Conservation (phyloP, 2,888 invertebrate genomes). For the Deroplatys truncata region DNA sequence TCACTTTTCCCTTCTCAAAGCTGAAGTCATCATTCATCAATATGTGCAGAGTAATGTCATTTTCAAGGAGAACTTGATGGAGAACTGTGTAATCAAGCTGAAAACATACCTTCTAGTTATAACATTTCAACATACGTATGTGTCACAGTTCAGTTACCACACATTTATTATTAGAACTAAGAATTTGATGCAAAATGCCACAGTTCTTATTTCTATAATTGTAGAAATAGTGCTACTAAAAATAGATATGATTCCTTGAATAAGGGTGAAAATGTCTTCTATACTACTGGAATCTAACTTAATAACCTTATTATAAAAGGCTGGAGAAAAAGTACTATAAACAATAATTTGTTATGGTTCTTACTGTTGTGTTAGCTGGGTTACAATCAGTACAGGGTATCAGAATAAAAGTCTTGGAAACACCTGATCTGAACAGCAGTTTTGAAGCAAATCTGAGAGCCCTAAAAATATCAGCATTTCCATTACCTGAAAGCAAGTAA, state of each 20-base stretch:
- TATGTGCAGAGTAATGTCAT: constrained; percentile 75
- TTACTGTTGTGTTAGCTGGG: constrained; percentile 62
- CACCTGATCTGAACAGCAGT: constrained; percentile 76
- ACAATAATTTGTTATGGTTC: not conserved
- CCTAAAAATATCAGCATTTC: constrained; percentile 66
- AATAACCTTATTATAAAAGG: no score
- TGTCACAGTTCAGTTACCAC: not conserved
- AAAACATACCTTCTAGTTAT: constrained; percentile 32
- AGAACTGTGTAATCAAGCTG: constrained; percentile 80
- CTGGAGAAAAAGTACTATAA: no score
- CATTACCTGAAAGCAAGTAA: constrained; percentile 43
- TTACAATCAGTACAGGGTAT: constrained; percentile 76
- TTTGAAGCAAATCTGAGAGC: constrained; percentile 70
- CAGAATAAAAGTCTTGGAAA: constrained; percentile 75
- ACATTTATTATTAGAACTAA: not conserved
- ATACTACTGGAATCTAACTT: no score
- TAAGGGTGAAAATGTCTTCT: no score
- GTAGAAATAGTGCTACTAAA: no score
- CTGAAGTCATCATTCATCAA: constrained; percentile 78
- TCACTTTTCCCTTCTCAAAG: constrained; percentile 65
- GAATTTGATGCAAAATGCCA: not conserved
- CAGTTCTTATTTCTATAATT: no score
- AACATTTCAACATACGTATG: not conserved
- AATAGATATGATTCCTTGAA: no score
- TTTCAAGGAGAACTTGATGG: constrained; percentile 75